Base-by-base conservation (phyloP, 2,888 invertebrate species). In the Machimus rusticus region DNA sequence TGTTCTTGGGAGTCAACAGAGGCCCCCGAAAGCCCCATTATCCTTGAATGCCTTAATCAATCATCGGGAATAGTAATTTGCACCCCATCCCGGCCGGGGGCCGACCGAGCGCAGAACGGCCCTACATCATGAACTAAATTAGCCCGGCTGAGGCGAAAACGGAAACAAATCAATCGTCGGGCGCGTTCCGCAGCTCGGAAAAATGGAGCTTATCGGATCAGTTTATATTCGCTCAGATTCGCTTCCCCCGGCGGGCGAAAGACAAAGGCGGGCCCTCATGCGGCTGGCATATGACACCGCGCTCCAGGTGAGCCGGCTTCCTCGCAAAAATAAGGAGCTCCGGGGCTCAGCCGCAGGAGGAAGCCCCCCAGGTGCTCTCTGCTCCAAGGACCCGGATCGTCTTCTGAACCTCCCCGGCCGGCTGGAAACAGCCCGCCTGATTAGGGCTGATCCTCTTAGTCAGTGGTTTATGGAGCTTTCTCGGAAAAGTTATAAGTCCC, bases 111-210 rank as follows among this genome's bases (percentile, higher is more conserved):
- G 46, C 14, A 46, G 16, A 19, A 79, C 19, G 79, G 8, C 28
- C 79, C 28, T 43, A 79, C 39, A 39, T 79, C 79, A 79, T 12
- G 46, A 79, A 46, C 79, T 23, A 79, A 79, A 39, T 79, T 79
- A 43, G 43, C 39, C 23, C 9, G 46, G 28, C n/a, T 23, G 79
- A 79, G 79, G 46, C 79, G 79, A 51, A 79, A 79, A 79, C 79
- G 79, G 79, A 79, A 79, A 79, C 79, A 46, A 79, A 79, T 79
- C 79, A 79, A 79, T 79, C 79, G 79, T 79, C 79, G 23, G 46
- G 79, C 43, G 51, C 9, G 39, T 16, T 37, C 79, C 51, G 43
- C 51, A 79, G 79, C 43, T 19, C 12, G 39, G 79, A 79, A 78
- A 28, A 31, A 19, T 39, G 79, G 16, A 79, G 19, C n/a, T 43